Base-by-base conservation (phyloP, 2,797 vertebrate genomes). In the Anomalospiza imberbis region DNA sequence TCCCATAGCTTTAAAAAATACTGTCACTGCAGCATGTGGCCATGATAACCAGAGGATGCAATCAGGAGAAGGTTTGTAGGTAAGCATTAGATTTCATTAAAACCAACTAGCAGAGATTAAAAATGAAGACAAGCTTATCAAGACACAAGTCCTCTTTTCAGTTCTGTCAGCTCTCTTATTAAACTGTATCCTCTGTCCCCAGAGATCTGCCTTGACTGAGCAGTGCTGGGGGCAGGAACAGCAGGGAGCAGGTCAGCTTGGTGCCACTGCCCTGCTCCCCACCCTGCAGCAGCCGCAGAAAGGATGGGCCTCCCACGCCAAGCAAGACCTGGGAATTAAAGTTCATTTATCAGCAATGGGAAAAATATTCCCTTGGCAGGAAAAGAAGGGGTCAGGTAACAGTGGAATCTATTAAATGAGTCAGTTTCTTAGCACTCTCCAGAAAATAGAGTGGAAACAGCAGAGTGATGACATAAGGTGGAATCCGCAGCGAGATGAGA, bases 181-280 rank as follows among this genome's bases (percentile, higher is more conserved):
- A 50, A 72, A 57, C 15, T 42, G 28, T 2, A 31, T 31, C 70
- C 68, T 22, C 26, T 54, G 50, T 91, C 47, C 62, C 38, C 74
- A 68, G 42, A 54, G 58, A 24, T 26, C 7, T 58, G 51, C 78
- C 74, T 18, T 31, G 47, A 1, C 54, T 6, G 26, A 40, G 81
- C 74, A 75, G 74, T 0, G 5, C 44, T 7, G 0, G 0, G 51
- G 50, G n/a, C 0, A 2, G 61, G 66, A 45, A 8, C 38, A 55
- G 54, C 36, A 26, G 54, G 55, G 36, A 67, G 5, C 26, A 21
- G 45, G 44, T 28, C 0, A 0, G 28, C 28, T 17, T 2, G 34
- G 76, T 12, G 36, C 9, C 71, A 29, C 3, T 1, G 1, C 12
- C 24, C 66, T 21, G 32, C 74, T 87, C 74, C 60, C 47, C 10